Conservation (phyloP, 2,888 invertebrate genomes). For the Trachelus iudaicus region DNA sequence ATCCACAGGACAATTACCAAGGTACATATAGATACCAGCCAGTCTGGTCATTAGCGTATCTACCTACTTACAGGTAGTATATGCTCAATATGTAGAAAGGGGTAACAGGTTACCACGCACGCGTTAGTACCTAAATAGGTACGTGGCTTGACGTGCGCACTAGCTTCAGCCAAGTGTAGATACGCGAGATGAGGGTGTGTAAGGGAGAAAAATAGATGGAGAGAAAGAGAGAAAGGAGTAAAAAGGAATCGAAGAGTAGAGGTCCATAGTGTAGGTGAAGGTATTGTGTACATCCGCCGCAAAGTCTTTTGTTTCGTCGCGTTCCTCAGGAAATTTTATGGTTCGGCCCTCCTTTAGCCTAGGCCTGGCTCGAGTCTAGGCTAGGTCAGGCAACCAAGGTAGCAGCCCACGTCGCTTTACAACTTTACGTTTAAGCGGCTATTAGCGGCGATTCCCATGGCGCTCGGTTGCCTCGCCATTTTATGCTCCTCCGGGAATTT, state of each 20-base stretch:
- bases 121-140: no score
- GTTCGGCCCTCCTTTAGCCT: slow-evolving; percentile 1
- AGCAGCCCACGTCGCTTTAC: slow-evolving; percentile 23
- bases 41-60: no score
- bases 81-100: no score
- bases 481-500: slow-evolving; percentile 37
- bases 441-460: slow-evolving; percentile 8
- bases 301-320: slow-evolving; percentile 9
- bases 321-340: slow-evolving; percentile 13
- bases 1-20: no score
- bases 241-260: not conserved
- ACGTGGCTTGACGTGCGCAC: no score
- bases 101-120: no score
- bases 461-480: slow-evolving; percentile 15
- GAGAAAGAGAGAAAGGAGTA: slow-evolving; percentile 9
- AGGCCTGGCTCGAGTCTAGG: not conserved
- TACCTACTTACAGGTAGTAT: no score
- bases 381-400: slow-evolving; percentile 32
- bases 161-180: not conserved
- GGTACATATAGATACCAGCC: not conserved
- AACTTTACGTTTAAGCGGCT: slow-evolving; percentile 12
- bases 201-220: not conserved
- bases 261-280: not conserved
- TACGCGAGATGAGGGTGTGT: not conserved
- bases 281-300: not conserved